phyloP scores from a whole-genome alignment of 2,888 invertebrate species.

The Ischnus inquisitorius region DNA sequence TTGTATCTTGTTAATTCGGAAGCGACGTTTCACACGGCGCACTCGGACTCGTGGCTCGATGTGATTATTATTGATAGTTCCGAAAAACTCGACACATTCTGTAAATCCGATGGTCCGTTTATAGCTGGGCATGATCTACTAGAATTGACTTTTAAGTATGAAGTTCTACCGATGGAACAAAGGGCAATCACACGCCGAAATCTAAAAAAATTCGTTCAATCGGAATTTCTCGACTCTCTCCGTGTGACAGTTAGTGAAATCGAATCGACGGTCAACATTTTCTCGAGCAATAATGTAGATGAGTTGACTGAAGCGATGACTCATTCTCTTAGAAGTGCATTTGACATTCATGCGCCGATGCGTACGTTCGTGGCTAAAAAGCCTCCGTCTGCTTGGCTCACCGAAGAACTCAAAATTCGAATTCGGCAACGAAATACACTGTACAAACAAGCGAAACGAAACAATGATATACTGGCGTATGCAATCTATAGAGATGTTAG shows the following conservation, averaged over 20 bases:
- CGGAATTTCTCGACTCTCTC: background rate
- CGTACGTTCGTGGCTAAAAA: too few relatives aligned
- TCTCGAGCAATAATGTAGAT: too few relatives aligned
- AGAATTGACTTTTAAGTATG: background rate
- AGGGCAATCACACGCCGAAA: background rate
- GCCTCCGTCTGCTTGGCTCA: constrained; percentile 10
- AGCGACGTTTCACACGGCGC: background rate
- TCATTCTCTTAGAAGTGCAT: background rate
- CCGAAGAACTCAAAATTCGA: background rate
- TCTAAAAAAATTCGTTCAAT: background rate
- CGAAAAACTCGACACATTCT: background rate
- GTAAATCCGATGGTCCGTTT: background rate
- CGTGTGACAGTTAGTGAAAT: too few relatives aligned
- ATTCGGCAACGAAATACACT: background rate
- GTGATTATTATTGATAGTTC: background rate
- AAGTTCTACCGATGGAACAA: background rate
- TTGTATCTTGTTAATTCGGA: background rate
- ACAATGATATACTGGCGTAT: background rate
- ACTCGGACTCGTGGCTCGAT: background rate
- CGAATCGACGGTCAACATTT: too few relatives aligned
- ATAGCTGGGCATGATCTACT: constrained; percentile 21
- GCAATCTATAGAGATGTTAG: background rate
- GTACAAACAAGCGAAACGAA: background rate
- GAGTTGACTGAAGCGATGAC: too few relatives aligned
- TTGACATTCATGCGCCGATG: background rate